A percentile compares a stretch with the other conserved stretches of the same genome.
Conservation (phyloP, 2,888 invertebrate genomes). For the Spilosoma lubricipeda region DNA sequence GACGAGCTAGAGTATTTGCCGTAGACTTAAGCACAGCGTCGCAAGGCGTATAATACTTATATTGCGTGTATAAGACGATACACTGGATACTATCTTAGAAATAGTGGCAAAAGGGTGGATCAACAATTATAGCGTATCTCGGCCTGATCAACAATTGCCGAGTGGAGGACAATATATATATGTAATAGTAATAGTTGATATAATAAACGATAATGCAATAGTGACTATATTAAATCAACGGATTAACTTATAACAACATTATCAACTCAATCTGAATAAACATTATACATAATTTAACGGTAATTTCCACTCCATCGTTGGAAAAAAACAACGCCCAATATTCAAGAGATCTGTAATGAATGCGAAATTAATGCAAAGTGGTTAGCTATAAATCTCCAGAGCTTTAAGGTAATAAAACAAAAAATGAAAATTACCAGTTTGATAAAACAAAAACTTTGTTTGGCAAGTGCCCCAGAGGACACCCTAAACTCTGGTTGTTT, state of each 20-base stretch:
- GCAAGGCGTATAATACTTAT: too few species aligned
- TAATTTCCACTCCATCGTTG: constrained; percentile 68
- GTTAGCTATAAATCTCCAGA: constrained; percentile 79
- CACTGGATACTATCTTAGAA: too few species aligned
- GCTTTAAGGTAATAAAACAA: constrained; percentile 82
- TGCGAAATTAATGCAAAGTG: constrained; percentile 84
- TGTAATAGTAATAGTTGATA: constrained; percentile 10
- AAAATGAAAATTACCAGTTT: constrained; percentile 83
- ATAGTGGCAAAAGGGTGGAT: too few species aligned
- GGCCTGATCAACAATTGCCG: too few species aligned
- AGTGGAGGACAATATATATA: too few species aligned
- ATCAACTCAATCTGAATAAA: constrained; percentile 48
- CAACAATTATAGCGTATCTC: too few species aligned
- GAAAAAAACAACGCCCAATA: constrained; percentile 68
- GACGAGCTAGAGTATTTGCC: too few species aligned
- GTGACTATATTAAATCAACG: constrained; percentile 36
- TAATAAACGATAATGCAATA: constrained; percentile 30
- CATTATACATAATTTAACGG: constrained; percentile 56
- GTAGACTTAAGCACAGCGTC: too few species aligned
- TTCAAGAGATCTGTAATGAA: constrained; percentile 80
- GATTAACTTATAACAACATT: constrained; percentile 53
- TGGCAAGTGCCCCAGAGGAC: constrained; percentile 76
- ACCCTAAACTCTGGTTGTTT: constrained; percentile 57
- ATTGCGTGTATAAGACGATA: too few species aligned
- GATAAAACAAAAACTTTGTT: constrained; percentile 83